These are phyloP conservation scores for Ooceraea biroi DNA, from an alignment of 1,140 invertebrate genomes.

Conservation along the genomic window DNA sequence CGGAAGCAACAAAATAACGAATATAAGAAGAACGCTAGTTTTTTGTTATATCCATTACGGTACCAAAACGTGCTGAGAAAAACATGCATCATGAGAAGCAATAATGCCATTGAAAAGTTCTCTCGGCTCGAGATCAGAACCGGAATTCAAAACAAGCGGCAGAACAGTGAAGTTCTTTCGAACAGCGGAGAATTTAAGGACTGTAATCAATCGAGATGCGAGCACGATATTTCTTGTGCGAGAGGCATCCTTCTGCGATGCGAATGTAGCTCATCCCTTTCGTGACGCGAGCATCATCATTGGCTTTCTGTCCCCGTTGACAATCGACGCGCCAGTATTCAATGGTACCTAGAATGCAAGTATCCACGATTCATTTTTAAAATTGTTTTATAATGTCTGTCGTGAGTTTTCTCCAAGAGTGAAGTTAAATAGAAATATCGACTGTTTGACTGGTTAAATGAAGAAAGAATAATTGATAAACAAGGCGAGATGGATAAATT, in stretches of 20 bases:
- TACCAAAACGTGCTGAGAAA: not conserved
- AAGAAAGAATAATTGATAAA: not conserved
- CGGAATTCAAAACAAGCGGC: not conserved
- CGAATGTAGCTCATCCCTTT: slow-evolving; percentile 25
- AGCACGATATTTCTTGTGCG: not conserved
- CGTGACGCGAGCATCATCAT: slow-evolving; percentile 26
- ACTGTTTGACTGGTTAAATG: not conserved
- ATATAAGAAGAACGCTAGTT: not conserved
- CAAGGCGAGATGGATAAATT: not conserved
- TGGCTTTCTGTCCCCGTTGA: slow-evolving; percentile 7
- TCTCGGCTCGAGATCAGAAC: not conserved
- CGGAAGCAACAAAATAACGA: not conserved
- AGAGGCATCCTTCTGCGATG: slow-evolving; percentile 4
- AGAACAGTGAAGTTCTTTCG: slow-evolving; percentile 7
- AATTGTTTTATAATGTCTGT: not conserved
- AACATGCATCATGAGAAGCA: slow-evolving; percentile 2
- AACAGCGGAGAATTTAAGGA: slow-evolving; percentile 19
- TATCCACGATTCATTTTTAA: slow-evolving; percentile 57
- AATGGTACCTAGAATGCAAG: slow-evolving; percentile 74
- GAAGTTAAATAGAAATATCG: not conserved
- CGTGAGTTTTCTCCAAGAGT: not conserved
- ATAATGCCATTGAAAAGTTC: slow-evolving; percentile 41
- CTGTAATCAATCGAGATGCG: not conserved
- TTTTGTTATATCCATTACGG: slow-evolving; percentile 8
- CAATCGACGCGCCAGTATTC: slow-evolving; percentile 45